Conservation (phyloP, 1,140 invertebrate species). For the Drosophila ogumai region DNA sequence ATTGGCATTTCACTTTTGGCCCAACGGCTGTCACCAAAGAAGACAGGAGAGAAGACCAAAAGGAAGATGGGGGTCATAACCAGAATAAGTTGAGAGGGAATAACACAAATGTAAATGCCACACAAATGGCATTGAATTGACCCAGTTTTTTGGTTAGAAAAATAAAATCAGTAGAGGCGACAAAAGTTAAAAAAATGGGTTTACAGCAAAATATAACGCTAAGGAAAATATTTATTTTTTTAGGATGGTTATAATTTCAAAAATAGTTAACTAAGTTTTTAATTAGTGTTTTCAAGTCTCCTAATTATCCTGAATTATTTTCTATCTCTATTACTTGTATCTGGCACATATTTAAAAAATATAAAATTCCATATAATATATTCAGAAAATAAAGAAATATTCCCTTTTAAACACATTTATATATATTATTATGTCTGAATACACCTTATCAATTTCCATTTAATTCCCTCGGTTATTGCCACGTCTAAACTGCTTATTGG, state of each 20-base stretch:
- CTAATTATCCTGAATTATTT: not conserved
- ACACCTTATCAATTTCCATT: slow-evolving; percentile 21
- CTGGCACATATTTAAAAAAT: not conserved
- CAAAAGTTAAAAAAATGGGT: not conserved
- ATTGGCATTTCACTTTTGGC: slow-evolving; percentile 80
- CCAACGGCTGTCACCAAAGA: slow-evolving; percentile 52
- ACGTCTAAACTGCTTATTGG: slow-evolving; percentile 17
- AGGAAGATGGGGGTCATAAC: not conserved
- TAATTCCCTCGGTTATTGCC: slow-evolving; percentile 12
- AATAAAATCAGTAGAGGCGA: slow-evolving; percentile 12
- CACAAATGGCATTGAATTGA: slow-evolving; percentile 76
- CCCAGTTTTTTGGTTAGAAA: slow-evolving; percentile 53
- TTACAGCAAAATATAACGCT: not conserved
- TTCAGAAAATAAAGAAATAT: not conserved
- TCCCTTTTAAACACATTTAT: not conserved
- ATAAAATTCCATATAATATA: not conserved
- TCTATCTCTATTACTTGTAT: not conserved
- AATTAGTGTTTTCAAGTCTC: not conserved
- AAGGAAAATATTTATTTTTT: too few relatives aligned
- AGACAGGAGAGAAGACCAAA: slow-evolving; percentile 7
- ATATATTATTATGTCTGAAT: not conserved
- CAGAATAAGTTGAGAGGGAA: slow-evolving; percentile 30
- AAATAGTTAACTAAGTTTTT: not conserved
- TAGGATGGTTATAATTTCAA: not conserved
- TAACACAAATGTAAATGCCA: slow-evolving; percentile 61